Evolutionary conservation across 2,113 vertebrate genomes (phyloP).

Genomic region (Helogale parvula): DNA sequence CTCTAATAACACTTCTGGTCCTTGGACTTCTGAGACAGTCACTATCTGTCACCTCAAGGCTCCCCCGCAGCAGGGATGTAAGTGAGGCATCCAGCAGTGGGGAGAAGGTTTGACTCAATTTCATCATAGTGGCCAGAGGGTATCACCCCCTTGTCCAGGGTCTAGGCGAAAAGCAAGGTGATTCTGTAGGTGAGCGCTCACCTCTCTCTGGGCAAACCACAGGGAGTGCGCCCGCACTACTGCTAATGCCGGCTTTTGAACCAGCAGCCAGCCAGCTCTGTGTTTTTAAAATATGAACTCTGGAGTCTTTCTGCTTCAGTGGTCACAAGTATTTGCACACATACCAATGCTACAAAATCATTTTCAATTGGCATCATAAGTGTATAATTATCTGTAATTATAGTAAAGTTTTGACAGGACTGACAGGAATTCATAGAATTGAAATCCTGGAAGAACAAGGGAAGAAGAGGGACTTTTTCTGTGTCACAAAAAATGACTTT

Average conservation of each 20-base stretch:
- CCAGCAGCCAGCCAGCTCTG: not conserved
- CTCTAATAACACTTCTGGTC: too few species aligned
- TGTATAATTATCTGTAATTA: constrained; percentile 57
- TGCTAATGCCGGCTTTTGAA: not conserved
- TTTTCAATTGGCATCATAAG: constrained; percentile 15
- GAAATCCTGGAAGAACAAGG: not conserved
- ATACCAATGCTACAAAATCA: not conserved
- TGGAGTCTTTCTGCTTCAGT: not conserved
- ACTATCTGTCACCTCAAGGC: not conserved
- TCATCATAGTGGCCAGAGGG: not conserved
- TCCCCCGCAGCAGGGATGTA: not conserved
- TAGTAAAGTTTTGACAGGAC: constrained; percentile 2
- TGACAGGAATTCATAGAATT: constrained; percentile 16
- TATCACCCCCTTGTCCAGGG: not conserved
- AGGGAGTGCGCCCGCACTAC: not conserved
- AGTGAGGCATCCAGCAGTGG: not conserved
- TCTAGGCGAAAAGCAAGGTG: not conserved
- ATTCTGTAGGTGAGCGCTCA: not conserved
- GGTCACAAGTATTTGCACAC: not conserved
- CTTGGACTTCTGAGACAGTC: too few species aligned
- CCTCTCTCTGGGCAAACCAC: not conserved
- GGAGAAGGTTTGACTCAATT: not conserved
- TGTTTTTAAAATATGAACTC: not conserved
- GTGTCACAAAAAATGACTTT: not conserved
- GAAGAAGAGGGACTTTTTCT: not conserved